A percentile compares a stretch with the other conserved stretches of the same genome.
Conservation (phyloP, 2,113 vertebrate species). For the Oncorhynchus tshawytscha region DNA sequence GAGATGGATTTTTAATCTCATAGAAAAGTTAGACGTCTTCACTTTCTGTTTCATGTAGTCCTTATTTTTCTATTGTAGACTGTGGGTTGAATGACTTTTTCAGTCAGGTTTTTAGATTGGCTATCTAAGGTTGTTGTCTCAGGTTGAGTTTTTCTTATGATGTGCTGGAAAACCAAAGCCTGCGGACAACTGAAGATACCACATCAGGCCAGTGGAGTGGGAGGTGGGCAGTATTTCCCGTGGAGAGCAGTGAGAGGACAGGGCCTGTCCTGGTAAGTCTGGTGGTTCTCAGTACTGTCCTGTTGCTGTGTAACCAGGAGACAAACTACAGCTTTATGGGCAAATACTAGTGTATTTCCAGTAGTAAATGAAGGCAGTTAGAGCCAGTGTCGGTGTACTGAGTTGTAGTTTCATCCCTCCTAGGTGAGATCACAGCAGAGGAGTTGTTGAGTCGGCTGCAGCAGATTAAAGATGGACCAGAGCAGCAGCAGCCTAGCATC, state of each 20-base stretch:
- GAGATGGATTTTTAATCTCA: too few species aligned
- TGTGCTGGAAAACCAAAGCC: conserved; percentile 40
- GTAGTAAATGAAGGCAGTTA: too few species aligned
- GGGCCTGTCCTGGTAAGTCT: conserved; percentile 71
- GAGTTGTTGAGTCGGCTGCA: conserved; percentile 93
- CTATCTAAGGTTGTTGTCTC: neutral
- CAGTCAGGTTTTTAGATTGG: too few species aligned
- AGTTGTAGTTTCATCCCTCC: conserved; percentile 56
- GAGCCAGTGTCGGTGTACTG: neutral
- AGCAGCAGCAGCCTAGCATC: conserved; percentile 74
- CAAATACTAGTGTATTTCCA: neutral
- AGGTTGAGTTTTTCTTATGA: conserved; percentile 25
- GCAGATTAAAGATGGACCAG: conserved; percentile 92
- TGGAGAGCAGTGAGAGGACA: conserved; percentile 65
- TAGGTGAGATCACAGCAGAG: conserved; percentile 95
- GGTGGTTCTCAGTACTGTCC: conserved; percentile 62
- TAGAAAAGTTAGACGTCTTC: too few species aligned
- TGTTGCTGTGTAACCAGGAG: conserved; percentile 53
- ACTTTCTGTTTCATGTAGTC: too few species aligned
- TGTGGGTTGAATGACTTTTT: too few species aligned
- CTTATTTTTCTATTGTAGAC: too few species aligned
- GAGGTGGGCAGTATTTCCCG: conserved; percentile 56
- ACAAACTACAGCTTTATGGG: conserved; percentile 32
- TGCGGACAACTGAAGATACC: conserved; percentile 50
- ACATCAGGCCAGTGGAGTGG: conserved; percentile 61